Percentiles rank a stretch among this genome's conserved stretches.
Evolutionary conservation across 2,797 vertebrate genomes (phyloP).

Genomic region (Phrynocephalus guinanensis): DNA sequence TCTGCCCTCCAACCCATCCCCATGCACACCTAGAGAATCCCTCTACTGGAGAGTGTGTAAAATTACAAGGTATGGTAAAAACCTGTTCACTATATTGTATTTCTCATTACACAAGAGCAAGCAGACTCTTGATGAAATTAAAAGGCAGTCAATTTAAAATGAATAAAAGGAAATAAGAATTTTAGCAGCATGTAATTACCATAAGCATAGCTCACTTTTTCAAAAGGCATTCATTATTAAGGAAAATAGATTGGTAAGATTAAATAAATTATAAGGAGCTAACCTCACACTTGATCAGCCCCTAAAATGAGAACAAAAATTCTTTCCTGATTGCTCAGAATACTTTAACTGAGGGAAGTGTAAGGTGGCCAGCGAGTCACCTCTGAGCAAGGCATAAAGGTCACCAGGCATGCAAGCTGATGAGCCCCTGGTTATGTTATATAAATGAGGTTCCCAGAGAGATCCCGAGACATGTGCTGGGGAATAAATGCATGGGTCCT

Average conservation of each 20-base stretch:
- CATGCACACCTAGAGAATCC: too few relatives aligned
- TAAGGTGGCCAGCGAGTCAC: background rate
- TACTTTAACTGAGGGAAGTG: conserved; percentile 15
- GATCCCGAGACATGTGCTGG: too few relatives aligned
- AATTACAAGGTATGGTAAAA: conserved; percentile 4
- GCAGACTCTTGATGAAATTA: conserved; percentile 31
- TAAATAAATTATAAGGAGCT: conserved; percentile 46
- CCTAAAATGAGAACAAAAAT: conserved; percentile 30
- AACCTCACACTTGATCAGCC: conserved; percentile 33
- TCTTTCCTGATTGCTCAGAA: conserved; percentile 3
- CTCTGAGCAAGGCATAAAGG: background rate
- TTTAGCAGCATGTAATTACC: conserved; percentile 39
- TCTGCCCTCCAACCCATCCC: background rate
- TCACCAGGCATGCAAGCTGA: background rate
- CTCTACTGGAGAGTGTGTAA: background rate
- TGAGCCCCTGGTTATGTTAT: background rate
- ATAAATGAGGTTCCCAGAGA: background rate
- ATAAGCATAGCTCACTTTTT: conserved; percentile 32
- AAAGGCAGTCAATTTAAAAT: conserved; percentile 41
- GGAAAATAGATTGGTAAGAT: conserved; percentile 36
- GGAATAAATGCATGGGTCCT: too few relatives aligned
- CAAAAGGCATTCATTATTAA: conserved; percentile 41
- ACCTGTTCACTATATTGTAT: background rate
- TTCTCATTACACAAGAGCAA: conserved; percentile 29
- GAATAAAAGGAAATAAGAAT: conserved; percentile 36